These are phyloP conservation scores for Stomorhina lunata DNA, from an alignment of 2,888 invertebrate genomes.

Conservation along the genomic window DNA sequence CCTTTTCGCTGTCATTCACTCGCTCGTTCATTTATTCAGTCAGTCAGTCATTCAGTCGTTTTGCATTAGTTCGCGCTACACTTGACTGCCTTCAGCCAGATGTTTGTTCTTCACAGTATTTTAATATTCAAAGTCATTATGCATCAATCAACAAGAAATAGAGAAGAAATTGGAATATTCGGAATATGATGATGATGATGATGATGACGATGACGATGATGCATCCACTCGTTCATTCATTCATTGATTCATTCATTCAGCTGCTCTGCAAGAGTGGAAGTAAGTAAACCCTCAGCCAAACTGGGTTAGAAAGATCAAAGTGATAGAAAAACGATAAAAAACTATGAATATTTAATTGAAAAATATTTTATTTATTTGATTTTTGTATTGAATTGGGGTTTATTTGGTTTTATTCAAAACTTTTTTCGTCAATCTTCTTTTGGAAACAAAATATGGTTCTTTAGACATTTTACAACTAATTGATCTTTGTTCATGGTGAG, in stretches of 20 bases:
- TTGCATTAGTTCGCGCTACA: constrained; percentile 7
- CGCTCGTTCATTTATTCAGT: too few species aligned
- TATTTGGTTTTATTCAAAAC: too few species aligned
- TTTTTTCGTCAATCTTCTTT: constrained; percentile 31
- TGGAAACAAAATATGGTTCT: constrained; percentile 40
- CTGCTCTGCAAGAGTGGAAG: neutral
- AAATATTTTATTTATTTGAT: constrained; percentile 26
- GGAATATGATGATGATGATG: too few species aligned
- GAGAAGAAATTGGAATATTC: neutral
- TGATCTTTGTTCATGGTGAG: constrained; percentile 50
- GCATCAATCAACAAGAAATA: constrained; percentile 53
- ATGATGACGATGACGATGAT: too few species aligned
- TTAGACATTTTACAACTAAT: constrained; percentile 51
- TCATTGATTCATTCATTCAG: too few species aligned
- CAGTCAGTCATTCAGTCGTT: too few species aligned
- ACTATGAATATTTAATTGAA: constrained; percentile 44
- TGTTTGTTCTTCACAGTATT: constrained; percentile 25
- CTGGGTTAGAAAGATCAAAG: constrained; percentile 62
- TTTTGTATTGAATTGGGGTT: neutral
- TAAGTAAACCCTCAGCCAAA: constrained; percentile 23
- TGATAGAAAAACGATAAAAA: constrained; percentile 46
- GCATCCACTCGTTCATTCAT: too few species aligned
- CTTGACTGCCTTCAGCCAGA: constrained; percentile 42
- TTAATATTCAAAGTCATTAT: constrained; percentile 51
- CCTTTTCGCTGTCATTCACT: neutral